phyloP scores from a whole-genome alignment of 2,797 vertebrate species.

The Streptopelia turtur region DNA sequence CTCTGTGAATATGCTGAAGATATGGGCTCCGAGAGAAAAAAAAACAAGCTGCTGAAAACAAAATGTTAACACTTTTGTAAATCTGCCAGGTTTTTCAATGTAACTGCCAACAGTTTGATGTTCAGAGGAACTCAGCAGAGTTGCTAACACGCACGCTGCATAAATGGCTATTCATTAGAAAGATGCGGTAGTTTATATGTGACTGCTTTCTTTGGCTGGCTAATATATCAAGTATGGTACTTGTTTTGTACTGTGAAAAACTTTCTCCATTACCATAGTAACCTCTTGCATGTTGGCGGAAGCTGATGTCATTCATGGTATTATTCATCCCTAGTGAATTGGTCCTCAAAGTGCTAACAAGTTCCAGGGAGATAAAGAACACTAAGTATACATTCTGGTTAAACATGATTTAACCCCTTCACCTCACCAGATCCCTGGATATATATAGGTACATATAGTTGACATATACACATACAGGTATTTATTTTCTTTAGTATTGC shows the following conservation, averaged over 20 bases:
- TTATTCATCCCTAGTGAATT: conserved; percentile 77
- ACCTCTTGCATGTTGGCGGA: conserved; percentile 87
- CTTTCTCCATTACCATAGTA: conserved; percentile 90
- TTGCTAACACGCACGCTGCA: conserved; percentile 64
- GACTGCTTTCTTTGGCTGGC: conserved; percentile 70
- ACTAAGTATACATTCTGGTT: conserved; percentile 81
- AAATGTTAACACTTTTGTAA: conserved; percentile 71
- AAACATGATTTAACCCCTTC: conserved; percentile 76
- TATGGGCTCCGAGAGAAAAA: conserved; percentile 38
- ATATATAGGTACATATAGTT: not conserved
- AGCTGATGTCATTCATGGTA: conserved; percentile 91
- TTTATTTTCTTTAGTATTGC: not conserved
- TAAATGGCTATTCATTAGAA: conserved; percentile 73
- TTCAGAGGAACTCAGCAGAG: conserved; percentile 66
- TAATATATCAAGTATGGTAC: conserved; percentile 84
- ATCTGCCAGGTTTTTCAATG: conserved; percentile 72
- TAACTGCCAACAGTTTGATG: conserved; percentile 74
- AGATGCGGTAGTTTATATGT: conserved; percentile 68
- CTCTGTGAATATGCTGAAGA: conserved; percentile 66
- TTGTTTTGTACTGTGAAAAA: conserved; percentile 83
- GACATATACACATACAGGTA: not conserved
- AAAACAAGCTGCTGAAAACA: conserved; percentile 59
- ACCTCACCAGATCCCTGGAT: not conserved
- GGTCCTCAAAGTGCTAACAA: conserved; percentile 76
- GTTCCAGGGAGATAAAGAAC: conserved; percentile 83